phyloP scores from a whole-genome alignment of 2,888 invertebrate species.

The Hemistola chrysoprasaria region DNA sequence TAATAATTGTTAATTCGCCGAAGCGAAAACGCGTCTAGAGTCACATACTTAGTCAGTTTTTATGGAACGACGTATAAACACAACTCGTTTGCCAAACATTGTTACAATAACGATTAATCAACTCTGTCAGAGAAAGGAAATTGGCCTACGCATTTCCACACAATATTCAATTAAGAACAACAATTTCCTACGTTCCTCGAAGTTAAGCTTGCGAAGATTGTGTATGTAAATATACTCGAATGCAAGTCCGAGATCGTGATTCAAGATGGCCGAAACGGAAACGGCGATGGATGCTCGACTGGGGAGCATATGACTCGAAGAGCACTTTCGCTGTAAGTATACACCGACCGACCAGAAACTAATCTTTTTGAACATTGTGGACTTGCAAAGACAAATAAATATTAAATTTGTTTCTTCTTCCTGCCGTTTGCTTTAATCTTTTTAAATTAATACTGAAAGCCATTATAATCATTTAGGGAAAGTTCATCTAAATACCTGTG shows the following conservation, averaged over 20 bases:
- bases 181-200: constrained; percentile 18
- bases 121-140: constrained; percentile 16
- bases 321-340: constrained; percentile 6
- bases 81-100: constrained; percentile 16
- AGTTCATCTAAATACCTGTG: no score
- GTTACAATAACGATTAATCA: constrained; percentile 17
- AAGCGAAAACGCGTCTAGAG: no score
- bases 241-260: constrained; percentile 31
- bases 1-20: no score
- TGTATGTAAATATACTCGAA: constrained; percentile 9
- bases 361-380: no score
- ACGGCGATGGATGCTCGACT: constrained; percentile 47
- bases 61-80: constrained; percentile 2
- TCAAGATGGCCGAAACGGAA: constrained; percentile 60
- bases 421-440: no score
- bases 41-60: not conserved
- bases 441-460: no score
- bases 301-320: constrained; percentile 42
- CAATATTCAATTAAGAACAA: constrained; percentile 20
- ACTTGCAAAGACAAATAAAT: no score
- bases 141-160: constrained; percentile 17
- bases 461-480: no score
- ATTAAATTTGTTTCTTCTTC: no score
- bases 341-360: no score
- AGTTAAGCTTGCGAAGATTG: constrained; percentile 16